Base-by-base conservation (phyloP, 2,797 vertebrate species). In the Sardinella longiceps region DNA sequence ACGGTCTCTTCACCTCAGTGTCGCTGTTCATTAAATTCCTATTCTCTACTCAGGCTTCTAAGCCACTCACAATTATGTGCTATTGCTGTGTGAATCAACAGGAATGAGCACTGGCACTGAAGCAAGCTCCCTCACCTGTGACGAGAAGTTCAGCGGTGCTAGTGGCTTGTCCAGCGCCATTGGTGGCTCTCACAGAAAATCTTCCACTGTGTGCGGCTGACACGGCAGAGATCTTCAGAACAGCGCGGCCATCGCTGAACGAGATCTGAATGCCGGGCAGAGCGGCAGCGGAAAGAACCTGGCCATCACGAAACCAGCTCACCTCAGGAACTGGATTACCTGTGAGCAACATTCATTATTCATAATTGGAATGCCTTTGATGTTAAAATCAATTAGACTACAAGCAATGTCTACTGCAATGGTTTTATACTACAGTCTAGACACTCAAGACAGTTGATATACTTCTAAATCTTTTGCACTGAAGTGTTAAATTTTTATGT, bases 261-360 rank as follows among this genome's bases (percentile, higher is more conserved):
- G 97, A 97, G 97, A 99, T 98, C 96, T 98, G 96, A 92, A 94
- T 93, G 92, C 98, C 97, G 91, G 98, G 97, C 92, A 98, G 93
- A 92, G 96, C 94, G 88, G 96, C 95, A 93, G 97, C 87, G 83
- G 98, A 96, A 92, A 99, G 95, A 93, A 96, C 97, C 98, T 99
- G 98, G 95, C 98, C 98, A 98, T 99, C 98, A 95, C 97, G 96
- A 93, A 97, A 99, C 98, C 98, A 99, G 97, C 95, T 98, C 97
- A 99, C 98, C 95, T 99, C 98, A 93, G 98, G 98, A 98, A 97
- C 97, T 96, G 98, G 98, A 91, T 94, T 96, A 95, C 97, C 98
- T 99, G 83, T 1, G 86, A 53, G 6, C 5, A 84, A 60, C 28
- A 66, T 81, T 81, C 28, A 70, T 84, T 56, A 45, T n/a, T n/a